A percentile compares a stretch with the other conserved stretches of the same genome.
Evolutionary conservation across 2,888 invertebrate genomes (phyloP).

Genomic region (Tetranychus truncatus): DNA sequence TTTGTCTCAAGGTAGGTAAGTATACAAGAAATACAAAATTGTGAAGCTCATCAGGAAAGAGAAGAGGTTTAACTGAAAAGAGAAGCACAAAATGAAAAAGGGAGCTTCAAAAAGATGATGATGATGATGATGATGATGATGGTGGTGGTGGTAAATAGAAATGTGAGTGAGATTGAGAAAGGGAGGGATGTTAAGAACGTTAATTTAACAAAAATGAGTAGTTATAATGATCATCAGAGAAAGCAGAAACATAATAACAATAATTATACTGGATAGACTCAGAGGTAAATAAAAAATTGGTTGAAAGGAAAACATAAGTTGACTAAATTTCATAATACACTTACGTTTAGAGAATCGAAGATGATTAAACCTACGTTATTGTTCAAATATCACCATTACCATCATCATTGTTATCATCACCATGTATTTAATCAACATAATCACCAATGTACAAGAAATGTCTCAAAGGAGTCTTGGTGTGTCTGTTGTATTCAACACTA

Average conservation of each 20-base stretch:
- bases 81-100: not conserved
- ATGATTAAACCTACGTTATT: too few species aligned
- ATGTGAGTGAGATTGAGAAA: not conserved
- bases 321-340: too few species aligned
- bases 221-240: not conserved
- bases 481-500: too few species aligned
- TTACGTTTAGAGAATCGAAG: too few species aligned
- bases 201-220: not conserved
- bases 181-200: not conserved
- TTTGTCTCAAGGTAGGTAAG: not conserved
- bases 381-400: too few species aligned
- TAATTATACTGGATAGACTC: not conserved
- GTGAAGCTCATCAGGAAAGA: not conserved
- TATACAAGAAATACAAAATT: not conserved
- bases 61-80: not conserved
- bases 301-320: too few species aligned
- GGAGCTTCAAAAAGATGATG: not conserved
- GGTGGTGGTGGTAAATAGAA: not conserved
- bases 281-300: not conserved
- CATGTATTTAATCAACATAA: too few species aligned
- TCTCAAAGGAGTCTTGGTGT: too few species aligned
- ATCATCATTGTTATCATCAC: too few species aligned
- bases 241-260: not conserved
- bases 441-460: too few species aligned
- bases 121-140: not conserved